These are phyloP conservation scores for Catagonus wagneri DNA, from an alignment of 2,113 vertebrate genomes.

Conservation along the genomic window DNA sequence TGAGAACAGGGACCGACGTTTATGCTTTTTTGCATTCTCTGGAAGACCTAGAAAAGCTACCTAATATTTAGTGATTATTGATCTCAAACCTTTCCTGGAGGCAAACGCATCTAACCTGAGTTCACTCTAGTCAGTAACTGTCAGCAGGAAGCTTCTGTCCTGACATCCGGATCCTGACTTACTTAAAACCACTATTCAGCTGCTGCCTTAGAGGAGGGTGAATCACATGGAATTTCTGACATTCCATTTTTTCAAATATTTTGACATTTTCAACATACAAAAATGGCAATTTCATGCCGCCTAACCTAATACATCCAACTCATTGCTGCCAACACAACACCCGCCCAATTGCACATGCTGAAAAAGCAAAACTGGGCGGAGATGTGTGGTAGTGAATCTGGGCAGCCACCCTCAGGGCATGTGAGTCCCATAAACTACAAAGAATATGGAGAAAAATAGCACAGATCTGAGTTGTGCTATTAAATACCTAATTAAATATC, in stretches of 20 bases:
- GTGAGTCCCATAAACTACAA: fast-evolving
- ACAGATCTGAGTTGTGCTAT: background rate
- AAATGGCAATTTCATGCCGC: background rate
- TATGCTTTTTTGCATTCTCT: background rate
- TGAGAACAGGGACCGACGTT: background rate
- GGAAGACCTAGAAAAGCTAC: background rate
- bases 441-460: background rate
- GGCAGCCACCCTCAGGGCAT: fast-evolving
- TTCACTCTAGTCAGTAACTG: background rate
- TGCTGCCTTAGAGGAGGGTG: background rate
- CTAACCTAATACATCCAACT: background rate
- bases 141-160: background rate
- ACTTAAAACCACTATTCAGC: background rate
- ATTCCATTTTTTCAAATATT: background rate
- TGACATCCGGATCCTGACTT: background rate
- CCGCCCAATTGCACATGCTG: background rate
- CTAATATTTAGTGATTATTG: background rate
- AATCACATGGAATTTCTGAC: background rate
- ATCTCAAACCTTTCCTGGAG: background rate
- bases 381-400: fast-evolving
- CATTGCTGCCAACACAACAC: background rate
- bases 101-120: background rate
- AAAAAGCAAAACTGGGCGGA: background rate
- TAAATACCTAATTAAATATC: background rate
- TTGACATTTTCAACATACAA: background rate